Percentiles rank a stretch among this genome's conserved stretches.
Evolutionary conservation across 2,113 vertebrate genomes (phyloP).

Genomic region (Semnornis frantzii): DNA sequence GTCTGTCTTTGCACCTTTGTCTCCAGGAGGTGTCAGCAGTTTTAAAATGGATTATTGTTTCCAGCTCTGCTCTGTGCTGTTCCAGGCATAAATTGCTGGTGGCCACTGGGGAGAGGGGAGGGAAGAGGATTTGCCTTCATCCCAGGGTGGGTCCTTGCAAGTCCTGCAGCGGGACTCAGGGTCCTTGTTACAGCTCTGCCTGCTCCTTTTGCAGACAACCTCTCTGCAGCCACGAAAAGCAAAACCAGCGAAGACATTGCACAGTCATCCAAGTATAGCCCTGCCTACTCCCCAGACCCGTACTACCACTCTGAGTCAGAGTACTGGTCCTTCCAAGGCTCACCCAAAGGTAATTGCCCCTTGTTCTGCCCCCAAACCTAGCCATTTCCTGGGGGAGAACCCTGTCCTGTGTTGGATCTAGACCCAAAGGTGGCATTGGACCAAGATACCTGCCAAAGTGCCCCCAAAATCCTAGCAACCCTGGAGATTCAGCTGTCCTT

Average conservation of each 20-base stretch:
- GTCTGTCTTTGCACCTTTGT: neutral
- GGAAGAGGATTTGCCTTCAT: neutral
- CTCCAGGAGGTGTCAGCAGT: neutral
- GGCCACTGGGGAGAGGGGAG: neutral
- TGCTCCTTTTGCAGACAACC: constrained; percentile 77
- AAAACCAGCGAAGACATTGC: constrained; percentile 97
- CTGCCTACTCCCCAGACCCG: constrained; percentile 88
- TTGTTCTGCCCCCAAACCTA: accelerated
- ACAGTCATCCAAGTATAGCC: constrained; percentile 89
- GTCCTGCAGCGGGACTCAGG: accelerated
- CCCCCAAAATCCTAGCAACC: neutral
- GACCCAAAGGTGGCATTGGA: neutral
- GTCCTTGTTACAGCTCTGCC: neutral
- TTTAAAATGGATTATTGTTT: neutral
- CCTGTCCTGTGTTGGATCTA: accelerated
- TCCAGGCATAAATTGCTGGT: neutral
- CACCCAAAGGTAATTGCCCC: constrained; percentile 85
- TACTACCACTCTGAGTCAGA: constrained; percentile 88
- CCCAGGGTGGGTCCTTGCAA: neutral
- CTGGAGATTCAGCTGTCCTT: neutral
- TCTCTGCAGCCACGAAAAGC: constrained; percentile 89
- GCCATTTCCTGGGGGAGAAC: neutral
- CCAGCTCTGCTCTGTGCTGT: neutral
- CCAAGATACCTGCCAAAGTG: neutral
- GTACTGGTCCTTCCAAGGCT: constrained; percentile 90